phyloP scores from a whole-genome alignment of 2,113 vertebrate species.

The Cyanoderma ruficeps region DNA sequence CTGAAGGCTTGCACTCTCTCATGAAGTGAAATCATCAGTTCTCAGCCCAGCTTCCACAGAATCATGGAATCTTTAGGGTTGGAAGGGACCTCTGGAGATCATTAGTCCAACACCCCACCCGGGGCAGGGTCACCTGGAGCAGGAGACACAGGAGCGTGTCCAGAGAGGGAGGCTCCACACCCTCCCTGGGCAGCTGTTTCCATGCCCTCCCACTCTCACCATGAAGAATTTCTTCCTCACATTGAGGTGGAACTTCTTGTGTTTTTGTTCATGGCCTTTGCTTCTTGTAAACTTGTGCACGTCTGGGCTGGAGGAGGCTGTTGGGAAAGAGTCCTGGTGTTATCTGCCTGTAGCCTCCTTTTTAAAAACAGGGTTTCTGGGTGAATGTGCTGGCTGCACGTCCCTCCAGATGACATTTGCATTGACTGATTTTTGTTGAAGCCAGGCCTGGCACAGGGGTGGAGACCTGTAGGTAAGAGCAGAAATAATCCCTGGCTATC shows the following conservation, averaged over 20 bases:
- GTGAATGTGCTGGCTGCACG: rapidly evolving
- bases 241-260: background rate
- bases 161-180: background rate
- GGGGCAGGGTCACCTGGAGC: background rate
- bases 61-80: background rate
- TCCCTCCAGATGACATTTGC: background rate
- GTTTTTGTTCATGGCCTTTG: background rate
- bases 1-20: background rate
- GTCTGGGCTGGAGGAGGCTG: background rate
- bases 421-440: background rate
- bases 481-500: background rate
- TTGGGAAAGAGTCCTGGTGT: background rate
- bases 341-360: background rate
- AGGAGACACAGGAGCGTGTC: rapidly evolving
- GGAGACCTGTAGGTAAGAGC: background rate
- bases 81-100: background rate
- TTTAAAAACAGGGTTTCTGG: background rate
- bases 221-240: background rate
- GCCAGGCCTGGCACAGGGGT: background rate
- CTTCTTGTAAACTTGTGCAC: background rate
- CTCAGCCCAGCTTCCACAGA: background rate
- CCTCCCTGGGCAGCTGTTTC: background rate
- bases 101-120: too few relatives aligned
- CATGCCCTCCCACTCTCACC: background rate
- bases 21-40: background rate